A percentile compares a stretch with the other conserved stretches of the same genome.
These are phyloP conservation scores for Harpalus rufipes DNA, from an alignment of 2,888 invertebrate species.

Conservation along the genomic window DNA sequence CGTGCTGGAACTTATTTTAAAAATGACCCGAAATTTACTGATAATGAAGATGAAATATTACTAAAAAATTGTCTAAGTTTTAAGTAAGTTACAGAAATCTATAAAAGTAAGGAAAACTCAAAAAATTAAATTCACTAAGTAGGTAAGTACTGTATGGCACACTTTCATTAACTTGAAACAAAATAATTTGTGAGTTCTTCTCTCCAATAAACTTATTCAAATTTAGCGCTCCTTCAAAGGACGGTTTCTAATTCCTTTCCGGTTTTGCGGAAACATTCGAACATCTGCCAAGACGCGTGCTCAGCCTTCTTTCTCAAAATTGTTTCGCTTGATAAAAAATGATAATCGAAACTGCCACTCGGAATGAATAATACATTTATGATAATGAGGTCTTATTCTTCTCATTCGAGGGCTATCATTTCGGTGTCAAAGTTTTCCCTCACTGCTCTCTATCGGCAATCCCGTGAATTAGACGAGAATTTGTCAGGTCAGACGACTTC, in stretches of 20 bases:
- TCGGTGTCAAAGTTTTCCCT: slow-evolving; percentile 43
- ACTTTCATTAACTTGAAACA: neutral
- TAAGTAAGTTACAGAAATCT: no score
- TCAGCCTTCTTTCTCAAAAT: slow-evolving; percentile 57
- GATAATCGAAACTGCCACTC: slow-evolving; percentile 66
- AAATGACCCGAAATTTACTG: no score
- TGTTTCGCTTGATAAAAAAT: slow-evolving; percentile 66
- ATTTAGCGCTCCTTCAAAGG: neutral
- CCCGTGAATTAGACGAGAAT: slow-evolving; percentile 48
- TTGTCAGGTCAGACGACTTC: slow-evolving; percentile 30
- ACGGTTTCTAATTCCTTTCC: neutral
- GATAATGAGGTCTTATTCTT: slow-evolving; percentile 56
- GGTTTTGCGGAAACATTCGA: slow-evolving; percentile 11
- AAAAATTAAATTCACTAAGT: no score
- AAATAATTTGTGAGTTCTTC: neutral
- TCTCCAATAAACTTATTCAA: neutral
- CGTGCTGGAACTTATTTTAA: no score
- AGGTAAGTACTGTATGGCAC: no score
- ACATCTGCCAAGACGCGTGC: slow-evolving; percentile 61
- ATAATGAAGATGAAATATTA: no score
- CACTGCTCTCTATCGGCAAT: slow-evolving; percentile 42
- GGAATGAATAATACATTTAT: slow-evolving; percentile 67
- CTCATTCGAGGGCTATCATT: slow-evolving; percentile 53
- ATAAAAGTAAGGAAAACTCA: no score
- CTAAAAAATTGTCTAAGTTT: no score